phyloP scores from a whole-genome alignment of 2,113 vertebrate genomes.

The Callorhinus ursinus region DNA sequence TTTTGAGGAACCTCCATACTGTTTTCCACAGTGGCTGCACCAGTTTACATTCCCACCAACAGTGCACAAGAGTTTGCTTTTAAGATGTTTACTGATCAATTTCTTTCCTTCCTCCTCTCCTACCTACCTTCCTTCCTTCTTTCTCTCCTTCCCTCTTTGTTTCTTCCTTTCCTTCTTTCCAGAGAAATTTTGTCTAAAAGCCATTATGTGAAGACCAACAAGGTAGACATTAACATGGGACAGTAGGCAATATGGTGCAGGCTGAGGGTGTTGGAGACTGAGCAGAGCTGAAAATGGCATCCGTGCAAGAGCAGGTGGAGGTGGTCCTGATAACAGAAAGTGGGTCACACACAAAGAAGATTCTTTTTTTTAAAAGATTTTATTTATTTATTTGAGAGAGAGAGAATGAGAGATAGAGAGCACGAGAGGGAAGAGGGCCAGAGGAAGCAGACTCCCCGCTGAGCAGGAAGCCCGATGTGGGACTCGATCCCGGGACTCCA shows the following conservation, averaged over 20 bases:
- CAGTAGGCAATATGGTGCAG: accelerated
- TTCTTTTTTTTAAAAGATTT: no score
- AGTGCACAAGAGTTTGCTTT: neutral
- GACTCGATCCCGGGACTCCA: no score
- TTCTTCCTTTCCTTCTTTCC: neutral
- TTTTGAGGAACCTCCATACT: neutral
- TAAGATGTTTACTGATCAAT: neutral
- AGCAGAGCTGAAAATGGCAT: neutral
- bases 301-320: no score
- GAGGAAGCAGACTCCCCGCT: no score
- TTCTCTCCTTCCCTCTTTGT: neutral
- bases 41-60: neutral
- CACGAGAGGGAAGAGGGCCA: no score
- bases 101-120: neutral
- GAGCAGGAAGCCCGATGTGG: no score
- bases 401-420: no score
- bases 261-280: neutral
- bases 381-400: no score
- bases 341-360: accelerated
- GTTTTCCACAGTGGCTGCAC: neutral
- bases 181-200: neutral
- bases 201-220: neutral
- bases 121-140: neutral
- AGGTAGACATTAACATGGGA: neutral
- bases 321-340: accelerated